Evolutionary conservation across 2,888 invertebrate genomes (phyloP).

Genomic region (Plebejus argus): DNA sequence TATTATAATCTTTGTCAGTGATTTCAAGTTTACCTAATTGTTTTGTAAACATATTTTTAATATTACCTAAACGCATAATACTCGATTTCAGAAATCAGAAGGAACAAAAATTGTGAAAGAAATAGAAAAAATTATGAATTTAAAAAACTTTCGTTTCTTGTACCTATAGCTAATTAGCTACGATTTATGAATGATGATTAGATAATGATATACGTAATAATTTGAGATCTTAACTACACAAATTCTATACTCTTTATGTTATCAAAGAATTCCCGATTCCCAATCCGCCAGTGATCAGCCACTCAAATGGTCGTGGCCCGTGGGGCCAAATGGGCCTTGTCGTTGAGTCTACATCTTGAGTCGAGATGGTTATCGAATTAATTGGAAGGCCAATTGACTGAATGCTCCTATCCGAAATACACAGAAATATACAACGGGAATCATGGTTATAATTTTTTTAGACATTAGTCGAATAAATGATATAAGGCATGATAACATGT

Average conservation of each 20-base stretch:
- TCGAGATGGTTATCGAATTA: not conserved
- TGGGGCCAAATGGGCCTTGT: not conserved
- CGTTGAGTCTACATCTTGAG: not conserved
- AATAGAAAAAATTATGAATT: too few species aligned
- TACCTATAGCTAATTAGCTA: too few species aligned
- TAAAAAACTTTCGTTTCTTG: too few species aligned
- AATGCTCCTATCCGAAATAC: not conserved
- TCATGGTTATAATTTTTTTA: not conserved
- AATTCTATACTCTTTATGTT: not conserved
- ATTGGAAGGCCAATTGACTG: not conserved
- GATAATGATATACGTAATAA: too few species aligned
- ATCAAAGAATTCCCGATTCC: not conserved
- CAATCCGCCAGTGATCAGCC: not conserved
- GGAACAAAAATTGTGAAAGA: too few species aligned
- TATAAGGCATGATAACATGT: too few species aligned
- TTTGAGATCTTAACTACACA: not conserved
- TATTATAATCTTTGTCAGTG: not conserved
- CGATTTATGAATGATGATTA: too few species aligned
- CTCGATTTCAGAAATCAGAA: too few species aligned
- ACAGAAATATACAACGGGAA: not conserved
- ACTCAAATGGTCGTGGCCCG: conserved; percentile 9
- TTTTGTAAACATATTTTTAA: not conserved
- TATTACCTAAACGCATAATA: too few species aligned
- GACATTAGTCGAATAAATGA: too few species aligned
- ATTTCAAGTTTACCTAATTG: not conserved